These are phyloP conservation scores for Notodonta dromedarius DNA, from an alignment of 2,888 invertebrate genomes.

Conservation along the genomic window DNA sequence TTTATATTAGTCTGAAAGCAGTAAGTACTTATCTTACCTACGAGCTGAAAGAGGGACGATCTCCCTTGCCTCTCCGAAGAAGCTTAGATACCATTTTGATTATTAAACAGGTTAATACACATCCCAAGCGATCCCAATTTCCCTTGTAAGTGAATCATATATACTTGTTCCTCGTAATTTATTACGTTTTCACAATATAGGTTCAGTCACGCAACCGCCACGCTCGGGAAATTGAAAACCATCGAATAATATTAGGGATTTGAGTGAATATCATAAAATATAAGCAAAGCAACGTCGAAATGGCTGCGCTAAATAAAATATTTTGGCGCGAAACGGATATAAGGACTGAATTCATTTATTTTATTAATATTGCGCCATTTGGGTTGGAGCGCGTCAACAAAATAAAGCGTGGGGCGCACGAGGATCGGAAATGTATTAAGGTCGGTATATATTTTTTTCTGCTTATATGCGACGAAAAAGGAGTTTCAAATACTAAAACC, in stretches of 20 bases:
- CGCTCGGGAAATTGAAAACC: constrained; percentile 70
- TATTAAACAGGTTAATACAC: too few species aligned
- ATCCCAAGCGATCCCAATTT: constrained; percentile 26
- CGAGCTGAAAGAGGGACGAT: too few species aligned
- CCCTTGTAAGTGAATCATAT: constrained; percentile 30
- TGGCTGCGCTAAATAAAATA: constrained; percentile 60
- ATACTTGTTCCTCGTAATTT: constrained; percentile 29
- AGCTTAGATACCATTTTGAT: too few species aligned
- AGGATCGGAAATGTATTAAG: not conserved
- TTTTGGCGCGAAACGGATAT: constrained; percentile 55
- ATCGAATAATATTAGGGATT: constrained; percentile 65
- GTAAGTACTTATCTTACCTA: too few species aligned
- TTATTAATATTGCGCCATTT: constrained; percentile 47
- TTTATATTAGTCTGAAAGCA: too few species aligned
- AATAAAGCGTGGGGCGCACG: constrained; percentile 1
- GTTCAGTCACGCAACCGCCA: constrained; percentile 30
- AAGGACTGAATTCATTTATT: constrained; percentile 53
- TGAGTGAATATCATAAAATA: constrained; percentile 65
- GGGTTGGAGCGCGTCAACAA: constrained; percentile 16
- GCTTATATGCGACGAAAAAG: not conserved
- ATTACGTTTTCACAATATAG: constrained; percentile 27
- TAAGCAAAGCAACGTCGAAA: constrained; percentile 53
- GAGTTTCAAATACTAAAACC: too few species aligned
- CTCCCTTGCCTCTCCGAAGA: too few species aligned
- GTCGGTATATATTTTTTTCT: not conserved